These are phyloP conservation scores for Diaphora mendica DNA, from an alignment of 2,888 invertebrate genomes.

Conservation along the genomic window DNA sequence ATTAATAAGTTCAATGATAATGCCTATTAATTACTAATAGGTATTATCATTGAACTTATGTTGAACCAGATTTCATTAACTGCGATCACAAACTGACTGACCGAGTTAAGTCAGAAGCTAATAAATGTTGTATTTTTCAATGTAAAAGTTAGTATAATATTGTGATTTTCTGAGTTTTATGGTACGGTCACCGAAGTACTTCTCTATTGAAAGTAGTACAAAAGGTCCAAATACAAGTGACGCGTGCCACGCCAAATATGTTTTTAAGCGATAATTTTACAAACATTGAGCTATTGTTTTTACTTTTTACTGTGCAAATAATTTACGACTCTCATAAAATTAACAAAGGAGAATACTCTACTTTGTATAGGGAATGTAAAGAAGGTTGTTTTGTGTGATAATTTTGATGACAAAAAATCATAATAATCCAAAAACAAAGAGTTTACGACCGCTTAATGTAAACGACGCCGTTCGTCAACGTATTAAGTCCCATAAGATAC, in stretches of 20 bases:
- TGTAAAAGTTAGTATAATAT: not conserved
- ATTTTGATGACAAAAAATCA: constrained; percentile 50
- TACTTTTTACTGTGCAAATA: constrained; percentile 49
- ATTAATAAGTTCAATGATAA: too few species aligned
- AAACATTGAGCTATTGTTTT: constrained; percentile 48
- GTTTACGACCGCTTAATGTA: constrained; percentile 79
- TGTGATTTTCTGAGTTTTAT: not conserved
- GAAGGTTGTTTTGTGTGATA: constrained; percentile 59
- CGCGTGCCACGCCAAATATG: constrained; percentile 55
- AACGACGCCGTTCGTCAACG: constrained; percentile 75
- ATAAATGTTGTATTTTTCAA: not conserved
- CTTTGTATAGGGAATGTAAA: constrained; percentile 45
- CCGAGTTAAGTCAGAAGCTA: not conserved
- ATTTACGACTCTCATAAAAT: constrained; percentile 58
- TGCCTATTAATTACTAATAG: too few species aligned
- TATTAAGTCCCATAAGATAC: constrained; percentile 73
- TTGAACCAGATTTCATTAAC: too few species aligned
- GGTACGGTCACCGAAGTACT: not conserved
- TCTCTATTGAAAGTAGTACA: constrained; percentile 2
- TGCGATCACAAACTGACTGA: not conserved
- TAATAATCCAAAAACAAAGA: constrained; percentile 65
- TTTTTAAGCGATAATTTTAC: constrained; percentile 21
- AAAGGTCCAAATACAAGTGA: constrained; percentile 36
- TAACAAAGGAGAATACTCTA: constrained; percentile 50
- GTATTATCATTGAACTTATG: too few species aligned